Evolutionary conservation across 2,797 vertebrate genomes (phyloP), one percentile per base, ranked within the genome.

Genomic region (Micropoecilia bifurca): DNA sequence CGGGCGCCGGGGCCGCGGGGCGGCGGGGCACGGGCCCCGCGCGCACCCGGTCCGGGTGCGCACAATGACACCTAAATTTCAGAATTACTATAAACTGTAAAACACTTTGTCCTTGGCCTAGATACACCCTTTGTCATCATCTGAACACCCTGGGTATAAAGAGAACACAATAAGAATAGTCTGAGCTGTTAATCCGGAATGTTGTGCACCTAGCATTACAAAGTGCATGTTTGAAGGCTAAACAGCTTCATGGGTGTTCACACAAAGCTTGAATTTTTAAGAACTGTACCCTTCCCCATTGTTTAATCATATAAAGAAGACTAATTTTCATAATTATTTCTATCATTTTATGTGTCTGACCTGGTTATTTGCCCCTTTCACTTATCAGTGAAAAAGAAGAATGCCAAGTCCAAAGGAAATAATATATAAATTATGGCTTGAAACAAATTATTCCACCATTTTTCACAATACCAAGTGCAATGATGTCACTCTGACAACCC

Each of bases 281-380:
- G 86, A 85, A 79, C 61, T 83, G 66, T 63, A 55, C 82, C 71
- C 66, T 83, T 45, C 57, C 48, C 55, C 74, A 74, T 78, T 73
- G 59, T 84, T 89, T 90, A 85, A 85, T 73, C 63, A 82, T 77
- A 82, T 36, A 96, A 94, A 96, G 95, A 92, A 94, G 96, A 96
- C 95, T 97, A 95, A 97, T 96, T 96, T 96, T 95, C 91, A 92
- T 95, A 93, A 96, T 96, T 97, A 95, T 82, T 83, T 89, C 97
- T 95, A 97, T 96, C 96, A 97, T 97, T 97, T 97, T 96, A 96
- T 96, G 96, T 96, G 95, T 93, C 93, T 97, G 96, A 97, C 96
- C 97, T 97, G 97, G 98, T 97, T 96, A 96, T 97, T 97, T 96
- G 96, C 96, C 96, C 89, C 94, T 41, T 41, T 69, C 76, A 68